Conservation (phyloP, 2,113 vertebrate genomes). For the Gulo gulo region DNA sequence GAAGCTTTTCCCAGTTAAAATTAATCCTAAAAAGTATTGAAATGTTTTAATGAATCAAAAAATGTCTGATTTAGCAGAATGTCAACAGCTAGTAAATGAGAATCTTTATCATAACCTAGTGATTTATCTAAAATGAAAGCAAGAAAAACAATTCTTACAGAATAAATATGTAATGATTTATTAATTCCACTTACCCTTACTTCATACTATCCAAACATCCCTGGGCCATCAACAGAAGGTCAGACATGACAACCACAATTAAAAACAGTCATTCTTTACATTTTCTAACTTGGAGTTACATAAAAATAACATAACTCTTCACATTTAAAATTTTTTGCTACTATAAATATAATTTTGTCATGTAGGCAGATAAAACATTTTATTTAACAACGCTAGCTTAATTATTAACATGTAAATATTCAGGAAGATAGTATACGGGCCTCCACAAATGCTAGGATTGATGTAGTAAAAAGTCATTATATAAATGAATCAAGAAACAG, state of each 20-base stretch:
- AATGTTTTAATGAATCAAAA: not conserved
- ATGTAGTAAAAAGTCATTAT: not conserved
- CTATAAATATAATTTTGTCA: not conserved
- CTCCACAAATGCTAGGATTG: not conserved
- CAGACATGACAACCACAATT: not conserved
- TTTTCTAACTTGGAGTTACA: not conserved
- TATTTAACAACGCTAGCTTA: not conserved
- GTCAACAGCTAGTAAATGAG: not conserved
- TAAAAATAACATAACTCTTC: not conserved
- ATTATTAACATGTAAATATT: slow-evolving; percentile 15
- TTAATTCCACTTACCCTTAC: not conserved
- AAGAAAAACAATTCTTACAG: not conserved
- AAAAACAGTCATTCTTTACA: not conserved
- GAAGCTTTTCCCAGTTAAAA: slow-evolving; percentile 11
- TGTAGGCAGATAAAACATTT: not conserved
- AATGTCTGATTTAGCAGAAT: not conserved
- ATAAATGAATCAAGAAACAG: not conserved
- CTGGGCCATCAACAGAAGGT: not conserved
- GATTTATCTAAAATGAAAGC: not conserved
- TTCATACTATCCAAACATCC: not conserved
- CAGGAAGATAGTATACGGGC: not conserved
- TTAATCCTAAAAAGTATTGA: not conserved
- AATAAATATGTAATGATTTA: not conserved
- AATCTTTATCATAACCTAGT: not conserved
- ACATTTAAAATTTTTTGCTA: not conserved